These are phyloP conservation scores for Hephaestus fuliginosus DNA, from an alignment of 2,797 vertebrate species.

Conservation along the genomic window DNA sequence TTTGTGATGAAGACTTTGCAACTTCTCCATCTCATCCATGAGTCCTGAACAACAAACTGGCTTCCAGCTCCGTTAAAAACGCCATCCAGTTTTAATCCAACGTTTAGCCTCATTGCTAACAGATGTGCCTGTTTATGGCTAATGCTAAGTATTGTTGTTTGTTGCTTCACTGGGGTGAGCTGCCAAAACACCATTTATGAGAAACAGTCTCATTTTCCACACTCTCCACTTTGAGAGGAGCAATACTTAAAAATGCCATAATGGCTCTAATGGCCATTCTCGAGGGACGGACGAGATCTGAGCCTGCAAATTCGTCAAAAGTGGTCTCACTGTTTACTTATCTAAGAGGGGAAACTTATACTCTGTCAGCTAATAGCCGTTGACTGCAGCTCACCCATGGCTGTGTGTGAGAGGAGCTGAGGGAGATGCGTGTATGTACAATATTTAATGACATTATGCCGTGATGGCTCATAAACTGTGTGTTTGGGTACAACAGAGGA, in stretches of 20 bases:
- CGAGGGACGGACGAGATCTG: slow-evolving; percentile 30
- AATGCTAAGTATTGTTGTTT: slow-evolving; percentile 75
- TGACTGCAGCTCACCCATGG: slow-evolving; percentile 39
- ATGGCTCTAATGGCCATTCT: slow-evolving; percentile 65
- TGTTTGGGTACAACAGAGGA: slow-evolving; percentile 13
- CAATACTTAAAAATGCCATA: slow-evolving; percentile 62
- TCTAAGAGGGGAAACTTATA: slow-evolving; percentile 48
- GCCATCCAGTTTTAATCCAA: slow-evolving; percentile 47
- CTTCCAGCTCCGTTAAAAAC: slow-evolving; percentile 42
- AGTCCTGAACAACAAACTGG: slow-evolving; percentile 27
- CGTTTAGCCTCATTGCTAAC: slow-evolving; percentile 70
- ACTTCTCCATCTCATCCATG: slow-evolving; percentile 27
- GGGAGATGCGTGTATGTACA: background rate
- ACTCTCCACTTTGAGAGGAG: slow-evolving; percentile 51
- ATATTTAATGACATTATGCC: slow-evolving; percentile 6
- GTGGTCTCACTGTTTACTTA: slow-evolving; percentile 62
- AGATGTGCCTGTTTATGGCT: slow-evolving; percentile 78
- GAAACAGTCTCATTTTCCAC: slow-evolving; percentile 77
- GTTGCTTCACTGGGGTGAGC: slow-evolving; percentile 59
- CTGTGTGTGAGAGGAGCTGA: slow-evolving; percentile 18
- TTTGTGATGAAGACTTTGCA: slow-evolving; percentile 28
- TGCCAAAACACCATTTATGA: slow-evolving; percentile 76
- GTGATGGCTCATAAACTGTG: slow-evolving; percentile 30
- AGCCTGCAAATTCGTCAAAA: slow-evolving; percentile 59
- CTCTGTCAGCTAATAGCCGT: slow-evolving; percentile 46